Conservation (phyloP, 2,888 invertebrate species). For the Pocota personata region DNA sequence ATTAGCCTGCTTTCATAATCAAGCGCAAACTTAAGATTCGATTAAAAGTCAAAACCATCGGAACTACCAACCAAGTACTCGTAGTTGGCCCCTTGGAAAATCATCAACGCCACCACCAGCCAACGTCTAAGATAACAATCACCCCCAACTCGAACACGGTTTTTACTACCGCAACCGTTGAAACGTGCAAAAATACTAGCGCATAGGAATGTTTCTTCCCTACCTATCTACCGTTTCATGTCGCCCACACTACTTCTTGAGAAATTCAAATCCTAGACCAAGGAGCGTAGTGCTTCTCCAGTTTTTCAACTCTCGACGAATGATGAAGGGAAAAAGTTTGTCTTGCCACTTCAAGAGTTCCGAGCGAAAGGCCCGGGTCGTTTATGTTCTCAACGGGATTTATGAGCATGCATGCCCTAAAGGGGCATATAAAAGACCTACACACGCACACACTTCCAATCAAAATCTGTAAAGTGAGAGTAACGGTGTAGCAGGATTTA, state of each 20-base stretch:
- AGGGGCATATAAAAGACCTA: neutral
- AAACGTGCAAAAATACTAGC: neutral
- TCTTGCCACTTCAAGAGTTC: constrained; percentile 1
- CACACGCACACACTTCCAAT: neutral
- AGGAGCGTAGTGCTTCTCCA: neutral
- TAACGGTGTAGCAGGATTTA: neutral
- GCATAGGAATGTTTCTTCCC: neutral
- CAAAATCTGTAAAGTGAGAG: neutral
- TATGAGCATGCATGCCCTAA: neutral
- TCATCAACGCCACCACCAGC: neutral
- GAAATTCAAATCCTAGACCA: constrained; percentile 21
- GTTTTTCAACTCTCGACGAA: constrained; percentile 12
- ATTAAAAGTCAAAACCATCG: constrained; percentile 56
- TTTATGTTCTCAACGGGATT: neutral
- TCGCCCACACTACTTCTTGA: neutral
- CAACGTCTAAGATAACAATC: neutral
- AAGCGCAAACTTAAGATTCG: constrained; percentile 57
- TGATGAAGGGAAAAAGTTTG: constrained; percentile 19
- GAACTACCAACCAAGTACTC: neutral
- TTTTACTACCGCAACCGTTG: constrained; percentile 1
- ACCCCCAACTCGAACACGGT: neutral
- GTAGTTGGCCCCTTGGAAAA: neutral
- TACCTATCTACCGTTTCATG: neutral
- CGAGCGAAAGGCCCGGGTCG: neutral
- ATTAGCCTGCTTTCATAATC: constrained; percentile 46